Conservation (phyloP, 2,113 vertebrate genomes). For the Oreochromis niloticus region DNA sequence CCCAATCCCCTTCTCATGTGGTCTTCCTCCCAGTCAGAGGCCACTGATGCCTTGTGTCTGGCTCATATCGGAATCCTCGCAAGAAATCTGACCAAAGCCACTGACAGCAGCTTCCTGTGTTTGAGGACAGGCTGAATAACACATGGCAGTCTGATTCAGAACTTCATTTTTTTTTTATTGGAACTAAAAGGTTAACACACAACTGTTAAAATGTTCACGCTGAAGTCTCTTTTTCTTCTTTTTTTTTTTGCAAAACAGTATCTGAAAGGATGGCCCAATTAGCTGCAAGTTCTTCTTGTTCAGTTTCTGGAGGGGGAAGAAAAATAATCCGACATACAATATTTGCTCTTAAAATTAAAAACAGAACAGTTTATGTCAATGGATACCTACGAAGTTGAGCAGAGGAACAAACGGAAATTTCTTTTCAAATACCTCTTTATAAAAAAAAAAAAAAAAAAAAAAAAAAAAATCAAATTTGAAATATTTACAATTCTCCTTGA, state of each 20-base stretch:
- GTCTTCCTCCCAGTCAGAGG: not conserved
- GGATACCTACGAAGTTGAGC: not conserved
- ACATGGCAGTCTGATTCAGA: constrained; percentile 9
- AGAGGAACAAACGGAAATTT: constrained; percentile 23
- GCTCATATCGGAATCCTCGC: not conserved
- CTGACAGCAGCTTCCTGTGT: constrained; percentile 3
- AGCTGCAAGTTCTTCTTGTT: not conserved
- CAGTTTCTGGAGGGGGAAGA: not conserved
- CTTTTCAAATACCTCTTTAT: constrained; percentile 43
- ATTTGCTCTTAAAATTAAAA: not conserved
- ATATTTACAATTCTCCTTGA: constrained; percentile 56
- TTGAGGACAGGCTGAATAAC: not conserved
- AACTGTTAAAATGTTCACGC: constrained; percentile 55
- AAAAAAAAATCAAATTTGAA: constrained; percentile 17
- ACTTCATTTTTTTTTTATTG: constrained; percentile 37
- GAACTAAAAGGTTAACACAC: constrained; percentile 50
- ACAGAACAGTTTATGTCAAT: not conserved
- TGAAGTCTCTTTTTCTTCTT: not conserved
- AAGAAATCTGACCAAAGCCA: not conserved
- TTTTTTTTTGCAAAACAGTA: not conserved
- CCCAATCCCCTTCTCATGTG: not conserved
- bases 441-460: not conserved
- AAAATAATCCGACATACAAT: not conserved
- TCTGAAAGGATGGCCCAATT: not conserved
- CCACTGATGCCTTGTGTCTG: not conserved